Evolutionary conservation across 2,797 vertebrate species (phyloP), one percentile per base, ranked within the genome.

Genomic region (Hydrolagus colliei): DNA sequence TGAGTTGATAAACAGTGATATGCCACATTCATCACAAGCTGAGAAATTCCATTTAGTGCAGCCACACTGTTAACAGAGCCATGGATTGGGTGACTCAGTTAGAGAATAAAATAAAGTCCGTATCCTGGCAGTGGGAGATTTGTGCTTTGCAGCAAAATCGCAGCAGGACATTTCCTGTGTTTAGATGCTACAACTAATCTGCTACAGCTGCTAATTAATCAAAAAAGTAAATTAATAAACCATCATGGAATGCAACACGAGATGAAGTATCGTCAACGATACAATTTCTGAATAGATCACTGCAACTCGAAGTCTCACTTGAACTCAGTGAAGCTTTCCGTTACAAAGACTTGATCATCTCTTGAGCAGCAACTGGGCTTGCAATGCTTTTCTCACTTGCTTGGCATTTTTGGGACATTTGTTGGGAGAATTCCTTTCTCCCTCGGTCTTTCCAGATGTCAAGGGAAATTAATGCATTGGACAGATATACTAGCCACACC

Each of bases 201-300:
- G 77, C 11, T 62, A 79, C 77, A 79, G 77, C 59, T 22, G 77
- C 61, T 63, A 63, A 79, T 79, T 79, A 59, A 79, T 79, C 61
- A 65, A 65, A 79, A 73, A 63, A 79, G 77, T 79, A 59, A 65
- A 79, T 79, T 79, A 63, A 79, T 79, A 63, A 27, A 14, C 77
- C 27, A 27, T 27, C 27, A 27, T 27, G 27, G 27, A 27, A 27
- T 27, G 27, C 0, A 79, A 14, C 27, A 22, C 27, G 77, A 79
- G 77, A 62, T 62, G 22, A 79, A n/a, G 59, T 12, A 27, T 27
- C 61, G 9, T 65, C n/a, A 27, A 14, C 22, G 27, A 6, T 79
- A 61, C 12, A 63, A 63, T 63, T 63, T 14, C 61, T 22, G 61
- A 59, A 79, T 0, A 65, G n/a, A 65, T 27, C 62, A n/a, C 61